phyloP scores from a whole-genome alignment of 2,797 vertebrate species.

The Scyliorhinus canicula region DNA sequence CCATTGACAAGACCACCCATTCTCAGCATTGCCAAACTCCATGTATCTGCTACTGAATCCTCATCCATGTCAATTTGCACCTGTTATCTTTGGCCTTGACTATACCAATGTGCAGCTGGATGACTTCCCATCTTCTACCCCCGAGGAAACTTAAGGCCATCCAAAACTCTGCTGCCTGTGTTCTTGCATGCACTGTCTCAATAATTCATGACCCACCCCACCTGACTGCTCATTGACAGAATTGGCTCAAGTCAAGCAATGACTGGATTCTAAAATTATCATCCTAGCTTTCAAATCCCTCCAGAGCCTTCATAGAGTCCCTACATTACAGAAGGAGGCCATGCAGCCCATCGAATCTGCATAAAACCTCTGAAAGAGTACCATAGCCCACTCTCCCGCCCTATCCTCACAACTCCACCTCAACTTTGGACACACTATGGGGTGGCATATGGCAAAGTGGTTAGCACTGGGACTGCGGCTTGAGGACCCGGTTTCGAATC shows the following conservation, averaged over 20 bases:
- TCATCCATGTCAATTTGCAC: background rate
- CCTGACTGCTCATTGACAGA: background rate
- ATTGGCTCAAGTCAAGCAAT: background rate
- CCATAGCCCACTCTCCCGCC: too few relatives aligned
- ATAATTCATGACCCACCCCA: background rate
- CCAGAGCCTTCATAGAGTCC: too few relatives aligned
- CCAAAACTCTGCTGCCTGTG: background rate
- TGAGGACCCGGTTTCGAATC: too few relatives aligned
- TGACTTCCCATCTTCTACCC: background rate
- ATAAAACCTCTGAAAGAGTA: too few relatives aligned
- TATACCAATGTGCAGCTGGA: background rate
- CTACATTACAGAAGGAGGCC: too few relatives aligned
- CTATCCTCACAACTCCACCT: too few relatives aligned
- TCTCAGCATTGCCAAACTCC: background rate
- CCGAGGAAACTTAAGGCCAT: background rate
- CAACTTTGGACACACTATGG: too few relatives aligned
- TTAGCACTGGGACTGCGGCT: too few relatives aligned
- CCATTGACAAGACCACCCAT: background rate
- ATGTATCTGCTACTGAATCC: background rate
- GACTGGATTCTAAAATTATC: background rate
- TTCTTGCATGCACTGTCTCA: background rate
- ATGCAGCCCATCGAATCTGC: too few relatives aligned
- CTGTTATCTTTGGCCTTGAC: background rate
- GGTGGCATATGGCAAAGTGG: too few relatives aligned
- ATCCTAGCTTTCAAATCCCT: background rate